Base-by-base conservation (phyloP, 2,113 vertebrate species). In the Oostethus manadensis region DNA sequence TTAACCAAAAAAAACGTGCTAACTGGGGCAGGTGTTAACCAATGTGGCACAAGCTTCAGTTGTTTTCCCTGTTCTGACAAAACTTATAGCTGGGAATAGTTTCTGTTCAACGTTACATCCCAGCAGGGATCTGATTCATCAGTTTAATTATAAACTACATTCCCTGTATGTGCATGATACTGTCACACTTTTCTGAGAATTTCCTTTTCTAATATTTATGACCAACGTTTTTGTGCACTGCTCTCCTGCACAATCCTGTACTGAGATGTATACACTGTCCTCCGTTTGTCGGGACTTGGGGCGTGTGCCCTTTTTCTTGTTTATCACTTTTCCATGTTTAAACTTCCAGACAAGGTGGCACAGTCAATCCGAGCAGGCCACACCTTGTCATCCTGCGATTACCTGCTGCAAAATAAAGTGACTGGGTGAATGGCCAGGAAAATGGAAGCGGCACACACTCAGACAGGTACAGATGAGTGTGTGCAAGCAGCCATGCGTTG, bases 121-220 rank as follows among this genome's bases (percentile, higher is more conserved):
- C n/a, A n/a, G n/a, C n/a, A 8, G 16, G 20, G 15, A n/a, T 5
- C 17, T 45, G 1, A 15, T 38, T 8, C 1, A 49, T 49, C 58
- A 38, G 10, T n/a, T 7, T 8, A 56, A 33, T 64, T 40, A 21
- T 42, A 6, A 16, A 23, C 56, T 8, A 11, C 40, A 14, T 11
- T 48, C 21, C 44, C 55, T 42, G 53, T 45, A 10, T 62, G 40
- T 26, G 17, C 21, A 51, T 21, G 49, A 55, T 42, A 56, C 60
- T 60, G 43, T 53, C 50, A 45, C 44, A 43, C 20, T 55, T 74
- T 49, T 59, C 61, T 7, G 8, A 33, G 29, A 82, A 80, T 81
- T 83, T 70, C 62, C 56, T 68, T 75, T 61, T 76, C 80, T 85
- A 62, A 82, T 80, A 87, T 84, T 86, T 87, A 87, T 80, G 20